Evolutionary conservation across 92 coral and sea anemone genomes (phyloP), one percentile per base, ranked within the genome.

Genomic region (Montipora capitata): DNA sequence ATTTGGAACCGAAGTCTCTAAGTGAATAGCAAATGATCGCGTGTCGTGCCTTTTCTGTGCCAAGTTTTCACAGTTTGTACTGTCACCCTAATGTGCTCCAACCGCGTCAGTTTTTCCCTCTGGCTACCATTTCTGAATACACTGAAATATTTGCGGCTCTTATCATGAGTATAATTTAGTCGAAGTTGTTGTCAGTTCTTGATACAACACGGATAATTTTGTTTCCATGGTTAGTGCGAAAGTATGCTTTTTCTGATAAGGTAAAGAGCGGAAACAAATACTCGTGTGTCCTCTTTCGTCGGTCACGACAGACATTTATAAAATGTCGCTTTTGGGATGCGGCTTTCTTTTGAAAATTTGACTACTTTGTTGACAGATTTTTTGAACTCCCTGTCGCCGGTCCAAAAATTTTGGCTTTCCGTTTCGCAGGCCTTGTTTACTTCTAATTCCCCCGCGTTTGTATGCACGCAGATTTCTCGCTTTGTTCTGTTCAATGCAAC

Each of bases 211-310:
- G 18, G 42, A 16, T 54, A 13, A 0, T 41, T 10, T 41, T 38
- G n/a, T 15, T 6, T 2, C 17, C 9, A 0, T 2, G 10, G 13
- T 20, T 59, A 51, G 3, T 49, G 68, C 68, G 52, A 38, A 48
- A 81, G 68, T 75, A 81, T 81, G 85, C 85, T 75, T 52, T 11
- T 45, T 2, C 8, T 39, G 85, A 81, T 81, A 81, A 81, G 18
- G 14, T 18, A 13, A 13, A 54, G 61, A 11, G 7, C 27, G 5
- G 42, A 43, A 58, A 57, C 14, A 40, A 39, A 10, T 10, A 57
- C 48, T 43, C 66, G 6, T 2, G 39, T 63, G 38, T 20, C 40
- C 18, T 38, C 18, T 63, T 63, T 63, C 40, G 68, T 16, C 77
- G 35, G 35, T 49, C 44, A 40, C 10, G 10, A 48, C 6, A 7